Conservation (phyloP, 2,888 invertebrate species). For the Caenorhabditis sp. region DNA sequence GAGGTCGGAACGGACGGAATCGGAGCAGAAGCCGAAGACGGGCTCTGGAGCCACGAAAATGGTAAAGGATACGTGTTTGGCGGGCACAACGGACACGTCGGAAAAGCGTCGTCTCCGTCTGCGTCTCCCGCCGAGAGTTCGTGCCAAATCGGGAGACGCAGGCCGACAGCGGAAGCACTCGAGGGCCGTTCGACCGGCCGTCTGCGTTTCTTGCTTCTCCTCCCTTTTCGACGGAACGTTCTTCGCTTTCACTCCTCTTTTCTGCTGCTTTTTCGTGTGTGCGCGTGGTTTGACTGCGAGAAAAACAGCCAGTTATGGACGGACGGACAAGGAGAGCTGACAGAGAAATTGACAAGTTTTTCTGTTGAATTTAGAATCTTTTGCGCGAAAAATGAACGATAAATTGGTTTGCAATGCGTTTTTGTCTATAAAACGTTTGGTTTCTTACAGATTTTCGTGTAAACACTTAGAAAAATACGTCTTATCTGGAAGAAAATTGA, state of each 20-base stretch:
- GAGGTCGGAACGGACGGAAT: too few species aligned
- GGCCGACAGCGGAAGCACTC: conserved; percentile 34
- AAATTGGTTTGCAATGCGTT: too few species aligned
- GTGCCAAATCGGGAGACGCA: conserved; percentile 17
- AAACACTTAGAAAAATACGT: too few species aligned
- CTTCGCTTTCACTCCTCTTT: conserved; percentile 6
- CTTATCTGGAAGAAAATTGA: too few species aligned
- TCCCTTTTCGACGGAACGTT: conserved; percentile 15
- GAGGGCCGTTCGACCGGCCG: conserved; percentile 33
- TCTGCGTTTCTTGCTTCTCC: conserved; percentile 30
- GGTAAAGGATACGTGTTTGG: conserved; percentile 19
- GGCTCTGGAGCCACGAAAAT: background rate
- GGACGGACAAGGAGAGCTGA: too few species aligned
- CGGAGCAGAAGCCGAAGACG: too few species aligned
- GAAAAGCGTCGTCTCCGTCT: conserved; percentile 35
- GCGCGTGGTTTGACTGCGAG: conserved; percentile 7
- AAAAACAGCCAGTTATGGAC: conserved; percentile 27
- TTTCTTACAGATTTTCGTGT: too few species aligned
- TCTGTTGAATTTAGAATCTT: too few species aligned
- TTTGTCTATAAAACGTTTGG: too few species aligned
- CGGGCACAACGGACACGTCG: conserved; percentile 33
- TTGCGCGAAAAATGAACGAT: too few species aligned
- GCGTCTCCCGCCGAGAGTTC: conserved; percentile 20
- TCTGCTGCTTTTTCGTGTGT: conserved; percentile 8
- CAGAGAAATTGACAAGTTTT: too few species aligned